phyloP scores from a whole-genome alignment of 2,888 invertebrate species.

The Trachelus troglodyta region DNA sequence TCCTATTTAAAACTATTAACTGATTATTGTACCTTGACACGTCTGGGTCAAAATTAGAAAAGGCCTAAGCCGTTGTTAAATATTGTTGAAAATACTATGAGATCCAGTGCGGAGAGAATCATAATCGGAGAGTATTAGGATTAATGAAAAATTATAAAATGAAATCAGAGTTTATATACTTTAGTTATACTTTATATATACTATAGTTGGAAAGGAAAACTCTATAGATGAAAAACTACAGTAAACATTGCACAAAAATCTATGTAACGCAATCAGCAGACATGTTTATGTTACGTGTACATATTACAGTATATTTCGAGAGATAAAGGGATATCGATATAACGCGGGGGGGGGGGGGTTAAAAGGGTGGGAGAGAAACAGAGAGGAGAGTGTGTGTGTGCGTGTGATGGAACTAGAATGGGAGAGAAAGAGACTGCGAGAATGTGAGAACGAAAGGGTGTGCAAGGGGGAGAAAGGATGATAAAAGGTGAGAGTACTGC shows the following conservation, averaged over 20 bases:
- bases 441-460: conserved; percentile 13
- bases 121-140: conserved; percentile 58
- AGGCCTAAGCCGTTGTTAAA: conserved; percentile 63
- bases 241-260: conserved; percentile 57
- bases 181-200: conserved; percentile 59
- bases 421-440: conserved; percentile 34
- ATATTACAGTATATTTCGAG: conserved; percentile 40
- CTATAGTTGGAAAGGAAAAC: conserved; percentile 35
- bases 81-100: conserved; percentile 57
- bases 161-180: conserved; percentile 62
- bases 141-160: conserved; percentile 55
- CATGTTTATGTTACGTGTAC: conserved; percentile 49
- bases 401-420: background rate
- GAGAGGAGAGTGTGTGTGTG: background rate
- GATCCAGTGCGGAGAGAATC: conserved; percentile 37
- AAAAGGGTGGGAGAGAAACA: background rate
- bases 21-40: conserved; percentile 52
- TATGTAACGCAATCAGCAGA: conserved; percentile 47
- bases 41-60: conserved; percentile 42
- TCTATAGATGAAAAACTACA: conserved; percentile 44
- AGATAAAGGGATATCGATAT: conserved; percentile 37
- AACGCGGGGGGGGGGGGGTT: conserved; percentile 6
- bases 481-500: background rate
- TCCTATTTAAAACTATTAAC: conserved; percentile 20
- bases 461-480: background rate